A percentile compares a stretch with the other conserved stretches of the same genome.
Evolutionary conservation across 1,140 invertebrate species (phyloP).

Genomic region (Apis florea): DNA sequence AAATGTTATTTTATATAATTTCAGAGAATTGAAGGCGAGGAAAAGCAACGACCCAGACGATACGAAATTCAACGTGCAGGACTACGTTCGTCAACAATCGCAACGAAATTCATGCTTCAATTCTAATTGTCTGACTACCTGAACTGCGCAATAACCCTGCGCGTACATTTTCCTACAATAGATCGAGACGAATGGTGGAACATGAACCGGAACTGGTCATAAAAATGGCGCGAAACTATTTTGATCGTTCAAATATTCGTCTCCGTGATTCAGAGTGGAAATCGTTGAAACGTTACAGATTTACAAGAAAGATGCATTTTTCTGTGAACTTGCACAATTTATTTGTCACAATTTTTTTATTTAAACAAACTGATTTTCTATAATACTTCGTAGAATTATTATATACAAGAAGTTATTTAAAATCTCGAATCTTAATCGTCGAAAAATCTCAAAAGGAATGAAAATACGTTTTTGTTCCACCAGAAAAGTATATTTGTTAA

Average conservation of each 20-base stretch:
- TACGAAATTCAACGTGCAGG: slow-evolving; percentile 85
- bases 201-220: slow-evolving; percentile 68
- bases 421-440: neutral
- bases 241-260: slow-evolving; percentile 3
- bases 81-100: slow-evolving; percentile 85
- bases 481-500: neutral
- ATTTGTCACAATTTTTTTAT: neutral
- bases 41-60: slow-evolving; percentile 81
- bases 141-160: slow-evolving; percentile 51
- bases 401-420: neutral
- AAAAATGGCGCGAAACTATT: slow-evolving; percentile 49
- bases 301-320: neutral
- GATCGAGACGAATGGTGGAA: slow-evolving; percentile 50
- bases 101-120: slow-evolving; percentile 79
- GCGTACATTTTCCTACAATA: slow-evolving; percentile 36
- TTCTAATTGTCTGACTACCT: slow-evolving; percentile 75
- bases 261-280: neutral
- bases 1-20: slow-evolving; percentile 53
- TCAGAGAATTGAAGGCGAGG: slow-evolving; percentile 83
- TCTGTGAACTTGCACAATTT: neutral
- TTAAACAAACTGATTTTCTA: neutral
- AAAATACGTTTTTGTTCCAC: slow-evolving; percentile 13
- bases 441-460: neutral
- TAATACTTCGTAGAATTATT: neutral
- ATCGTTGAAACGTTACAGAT: neutral